These are phyloP conservation scores for Nowickia ferox DNA, from an alignment of 2,888 invertebrate genomes.

Conservation along the genomic window DNA sequence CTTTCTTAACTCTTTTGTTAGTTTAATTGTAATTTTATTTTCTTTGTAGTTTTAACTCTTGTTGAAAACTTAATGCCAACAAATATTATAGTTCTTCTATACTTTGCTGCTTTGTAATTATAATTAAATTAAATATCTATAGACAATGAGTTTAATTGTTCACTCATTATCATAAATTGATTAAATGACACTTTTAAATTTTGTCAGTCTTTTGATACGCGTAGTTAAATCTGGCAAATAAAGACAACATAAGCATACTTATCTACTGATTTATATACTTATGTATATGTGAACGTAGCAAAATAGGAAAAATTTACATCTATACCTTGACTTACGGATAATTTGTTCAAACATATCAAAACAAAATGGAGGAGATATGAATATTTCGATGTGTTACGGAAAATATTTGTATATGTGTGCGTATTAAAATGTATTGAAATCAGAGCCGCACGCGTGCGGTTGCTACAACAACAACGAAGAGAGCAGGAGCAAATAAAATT, in stretches of 20 bases:
- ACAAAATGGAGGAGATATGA: too few species aligned
- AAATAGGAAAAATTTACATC: too few species aligned
- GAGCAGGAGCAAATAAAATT: too few species aligned
- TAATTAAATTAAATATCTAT: conserved; percentile 5
- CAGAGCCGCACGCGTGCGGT: too few species aligned
- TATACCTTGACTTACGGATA: too few species aligned
- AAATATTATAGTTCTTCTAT: not conserved
- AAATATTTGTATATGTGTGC: too few species aligned
- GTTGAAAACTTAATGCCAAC: not conserved
- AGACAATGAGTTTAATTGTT: conserved; percentile 7
- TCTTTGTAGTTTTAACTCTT: not conserved
- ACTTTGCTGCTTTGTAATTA: not conserved
- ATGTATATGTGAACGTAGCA: not conserved
- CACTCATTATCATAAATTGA: not conserved
- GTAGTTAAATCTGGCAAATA: not conserved
- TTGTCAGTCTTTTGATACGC: not conserved
- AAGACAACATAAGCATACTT: not conserved
- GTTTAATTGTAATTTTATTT: too few species aligned
- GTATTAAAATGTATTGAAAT: too few species aligned
- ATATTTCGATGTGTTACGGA: too few species aligned
- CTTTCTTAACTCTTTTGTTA: not conserved
- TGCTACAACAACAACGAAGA: too few species aligned
- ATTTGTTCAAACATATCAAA: too few species aligned
- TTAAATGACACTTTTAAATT: not conserved
- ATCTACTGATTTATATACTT: not conserved